Percentiles rank a stretch among this genome's conserved stretches.
Conservation (phyloP, 2,797 vertebrate genomes). For the Crypturellus tataupa region DNA sequence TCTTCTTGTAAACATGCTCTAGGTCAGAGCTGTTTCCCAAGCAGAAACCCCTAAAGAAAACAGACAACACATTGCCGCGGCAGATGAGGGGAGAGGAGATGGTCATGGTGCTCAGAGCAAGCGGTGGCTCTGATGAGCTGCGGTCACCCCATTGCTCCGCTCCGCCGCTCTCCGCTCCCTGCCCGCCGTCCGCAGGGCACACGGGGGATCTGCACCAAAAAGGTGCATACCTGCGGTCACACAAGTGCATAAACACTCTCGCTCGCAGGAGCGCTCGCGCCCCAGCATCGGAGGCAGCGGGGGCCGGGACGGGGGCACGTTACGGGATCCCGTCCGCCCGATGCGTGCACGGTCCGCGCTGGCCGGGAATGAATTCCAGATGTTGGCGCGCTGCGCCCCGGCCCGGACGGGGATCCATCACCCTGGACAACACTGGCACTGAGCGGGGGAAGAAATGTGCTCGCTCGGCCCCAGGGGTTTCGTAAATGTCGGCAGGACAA, state of each 20-base stretch:
- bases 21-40: neutral
- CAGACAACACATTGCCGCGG: neutral
- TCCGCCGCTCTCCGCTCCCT: neutral
- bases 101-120: neutral
- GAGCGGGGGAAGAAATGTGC: neutral
- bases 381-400: conserved; percentile 79
- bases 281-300: conserved; percentile 79
- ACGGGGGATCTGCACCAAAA: neutral
- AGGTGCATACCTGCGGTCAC: conserved; percentile 63
- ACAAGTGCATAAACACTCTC: conserved; percentile 84
- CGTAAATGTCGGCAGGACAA: neutral
- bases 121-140: neutral
- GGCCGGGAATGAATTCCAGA: conserved; percentile 88
- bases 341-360: conserved; percentile 77
- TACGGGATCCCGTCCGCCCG: conserved; percentile 74
- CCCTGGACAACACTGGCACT: conserved; percentile 12
- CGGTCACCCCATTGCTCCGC: accelerated
- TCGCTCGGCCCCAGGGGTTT: neutral
- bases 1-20: neutral
- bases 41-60: conserved; percentile 1
- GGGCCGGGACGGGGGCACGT: conserved; percentile 76
- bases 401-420: conserved; percentile 42
- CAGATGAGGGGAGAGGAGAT: neutral
- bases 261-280: conserved; percentile 77
- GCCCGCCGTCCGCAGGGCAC: neutral